Evolutionary conservation across 2,113 vertebrate species (phyloP).

Genomic region (Apeltes quadracus): DNA sequence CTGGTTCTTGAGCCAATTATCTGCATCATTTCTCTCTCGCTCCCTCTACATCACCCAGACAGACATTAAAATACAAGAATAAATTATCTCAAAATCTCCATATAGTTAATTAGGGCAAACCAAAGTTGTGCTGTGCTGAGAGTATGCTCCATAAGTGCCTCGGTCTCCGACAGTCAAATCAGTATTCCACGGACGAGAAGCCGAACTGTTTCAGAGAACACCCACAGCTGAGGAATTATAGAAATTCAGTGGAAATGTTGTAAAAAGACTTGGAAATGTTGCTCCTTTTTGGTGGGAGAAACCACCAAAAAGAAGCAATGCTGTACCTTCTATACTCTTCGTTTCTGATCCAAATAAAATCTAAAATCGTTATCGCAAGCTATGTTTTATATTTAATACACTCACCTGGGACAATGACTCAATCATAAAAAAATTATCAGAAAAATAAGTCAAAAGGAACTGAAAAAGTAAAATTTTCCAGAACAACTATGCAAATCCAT

Average conservation of each 20-base stretch:
- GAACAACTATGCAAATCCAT: background rate
- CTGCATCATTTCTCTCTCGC: constrained; percentile 9
- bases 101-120: constrained; percentile 40
- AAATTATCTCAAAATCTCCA: constrained; percentile 55
- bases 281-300: no score
- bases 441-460: no score
- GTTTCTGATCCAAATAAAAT: no score
- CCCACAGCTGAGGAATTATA: constrained; percentile 1
- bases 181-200: constrained; percentile 46
- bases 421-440: no score
- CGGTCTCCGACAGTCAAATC: constrained; percentile 31
- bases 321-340: background rate
- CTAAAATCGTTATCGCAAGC: background rate
- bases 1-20: constrained; percentile 16
- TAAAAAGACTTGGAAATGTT: no score
- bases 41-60: background rate
- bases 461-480: background rate
- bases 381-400: background rate
- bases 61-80: constrained; percentile 49
- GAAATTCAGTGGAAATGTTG: background rate
- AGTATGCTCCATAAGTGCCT: constrained; percentile 22
- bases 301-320: background rate
- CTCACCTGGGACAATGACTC: background rate
- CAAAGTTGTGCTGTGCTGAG: constrained; percentile 39
- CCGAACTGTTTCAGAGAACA: constrained; percentile 32